Conservation (phyloP, 1,140 invertebrate genomes). For the Bacillus rossius region DNA sequence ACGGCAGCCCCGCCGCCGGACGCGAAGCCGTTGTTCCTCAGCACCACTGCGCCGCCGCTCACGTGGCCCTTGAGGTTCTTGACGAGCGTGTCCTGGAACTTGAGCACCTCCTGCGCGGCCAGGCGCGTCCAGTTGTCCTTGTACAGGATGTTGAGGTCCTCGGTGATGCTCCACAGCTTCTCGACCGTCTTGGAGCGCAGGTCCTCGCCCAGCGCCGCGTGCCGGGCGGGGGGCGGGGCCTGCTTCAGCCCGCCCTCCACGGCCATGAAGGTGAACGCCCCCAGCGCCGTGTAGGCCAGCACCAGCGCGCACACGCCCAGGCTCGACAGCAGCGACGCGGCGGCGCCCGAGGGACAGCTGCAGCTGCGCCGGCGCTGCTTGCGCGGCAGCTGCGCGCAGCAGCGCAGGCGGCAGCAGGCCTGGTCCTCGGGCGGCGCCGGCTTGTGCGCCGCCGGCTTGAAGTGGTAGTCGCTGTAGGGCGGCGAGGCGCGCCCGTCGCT, state of each 20-base stretch:
- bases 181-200: constrained; percentile 55
- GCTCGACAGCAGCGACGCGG: constrained; percentile 42
- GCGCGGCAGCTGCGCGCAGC: background rate
- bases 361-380: constrained; percentile 12
- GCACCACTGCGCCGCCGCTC: constrained; percentile 22
- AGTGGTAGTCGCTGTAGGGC: background rate
- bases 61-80: constrained; percentile 30
- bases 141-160: constrained; percentile 89
- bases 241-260: constrained; percentile 58
- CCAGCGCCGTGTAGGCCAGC: constrained; percentile 82
- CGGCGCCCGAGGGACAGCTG: constrained; percentile 43
- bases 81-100: constrained; percentile 69
- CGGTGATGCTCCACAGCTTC: constrained; percentile 88
- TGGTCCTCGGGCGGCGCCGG: background rate
- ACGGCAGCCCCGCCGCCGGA: constrained; percentile 32
- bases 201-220: constrained; percentile 1
- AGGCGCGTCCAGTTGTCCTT: constrained; percentile 91
- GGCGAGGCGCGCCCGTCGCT: background rate
- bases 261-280: constrained; percentile 87
- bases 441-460: background rate
- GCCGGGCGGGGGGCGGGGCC: constrained; percentile 24
- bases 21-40: constrained; percentile 26
- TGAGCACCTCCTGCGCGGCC: constrained; percentile 74
- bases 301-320: constrained; percentile 79
- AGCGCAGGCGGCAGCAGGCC: constrained; percentile 5